These are phyloP conservation scores for Periophthalmus modestus DNA, from an alignment of 2,113 vertebrate genomes.

Conservation along the genomic window DNA sequence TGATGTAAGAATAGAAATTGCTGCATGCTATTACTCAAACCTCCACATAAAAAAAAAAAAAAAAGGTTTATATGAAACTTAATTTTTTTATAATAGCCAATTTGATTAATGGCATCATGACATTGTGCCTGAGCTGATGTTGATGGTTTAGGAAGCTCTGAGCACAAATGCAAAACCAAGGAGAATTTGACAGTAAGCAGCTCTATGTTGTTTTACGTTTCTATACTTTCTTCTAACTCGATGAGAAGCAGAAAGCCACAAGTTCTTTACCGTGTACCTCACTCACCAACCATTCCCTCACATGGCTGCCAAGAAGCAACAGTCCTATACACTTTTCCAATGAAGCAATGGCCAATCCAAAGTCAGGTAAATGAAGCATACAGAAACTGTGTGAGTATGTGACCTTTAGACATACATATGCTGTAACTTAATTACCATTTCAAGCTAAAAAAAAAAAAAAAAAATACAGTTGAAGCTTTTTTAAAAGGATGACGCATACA, in stretches of 20 bases:
- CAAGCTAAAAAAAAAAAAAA: background rate
- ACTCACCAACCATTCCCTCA: slow-evolving; percentile 68
- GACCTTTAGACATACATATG: background rate
- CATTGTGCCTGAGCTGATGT: background rate
- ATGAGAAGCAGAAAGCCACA: slow-evolving; percentile 64
- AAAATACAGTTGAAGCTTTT: background rate
- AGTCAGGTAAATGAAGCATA: background rate
- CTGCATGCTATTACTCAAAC: no score
- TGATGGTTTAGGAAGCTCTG: background rate
- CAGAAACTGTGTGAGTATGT: background rate
- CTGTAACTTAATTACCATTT: background rate
- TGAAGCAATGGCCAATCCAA: slow-evolving; percentile 11
- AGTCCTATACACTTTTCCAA: slow-evolving; percentile 31
- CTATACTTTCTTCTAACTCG: slow-evolving; percentile 48
- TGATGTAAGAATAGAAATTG: no score
- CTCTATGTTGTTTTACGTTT: slow-evolving; percentile 19
- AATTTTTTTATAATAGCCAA: no score
- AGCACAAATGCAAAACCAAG: background rate
- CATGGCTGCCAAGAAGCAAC: slow-evolving; percentile 60
- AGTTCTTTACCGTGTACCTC: slow-evolving; percentile 71
- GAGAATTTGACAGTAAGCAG: background rate
- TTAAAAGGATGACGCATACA: background rate
- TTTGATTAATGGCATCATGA: background rate
- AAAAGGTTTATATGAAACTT: no score
- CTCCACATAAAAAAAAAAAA: no score